phyloP scores from a whole-genome alignment of 2,113 vertebrate genomes.

The Nyctereutes procyonoides region DNA sequence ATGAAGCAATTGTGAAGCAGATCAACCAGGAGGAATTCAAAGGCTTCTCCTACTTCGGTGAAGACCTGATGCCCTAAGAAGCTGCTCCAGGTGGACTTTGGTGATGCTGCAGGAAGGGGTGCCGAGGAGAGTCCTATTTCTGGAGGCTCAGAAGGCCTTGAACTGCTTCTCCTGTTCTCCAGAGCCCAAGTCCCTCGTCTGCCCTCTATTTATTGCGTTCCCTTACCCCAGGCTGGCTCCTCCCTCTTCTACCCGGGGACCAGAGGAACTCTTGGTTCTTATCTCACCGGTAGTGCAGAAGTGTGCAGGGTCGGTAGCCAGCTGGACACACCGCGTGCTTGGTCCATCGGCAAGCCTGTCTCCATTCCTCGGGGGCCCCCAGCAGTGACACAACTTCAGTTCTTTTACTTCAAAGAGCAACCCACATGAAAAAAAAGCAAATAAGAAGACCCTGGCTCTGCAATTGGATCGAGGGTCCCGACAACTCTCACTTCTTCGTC shows the following conservation, averaged over 20 bases:
- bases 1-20: slow-evolving; percentile 98
- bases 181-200: slow-evolving; percentile 82
- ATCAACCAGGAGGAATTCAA: slow-evolving; percentile 99
- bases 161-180: slow-evolving; percentile 83
- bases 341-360: slow-evolving; percentile 72
- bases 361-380: slow-evolving; percentile 72
- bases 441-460: slow-evolving; percentile 20
- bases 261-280: slow-evolving; percentile 86
- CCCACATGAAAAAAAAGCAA: neutral
- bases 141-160: slow-evolving; percentile 85
- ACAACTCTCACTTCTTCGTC: neutral
- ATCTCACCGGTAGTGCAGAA: slow-evolving; percentile 83
- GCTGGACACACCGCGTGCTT: slow-evolving; percentile 80
- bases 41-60: slow-evolving; percentile 98
- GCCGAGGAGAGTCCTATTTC: slow-evolving; percentile 79
- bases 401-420: slow-evolving; percentile 61
- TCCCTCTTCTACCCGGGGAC: slow-evolving; percentile 77
- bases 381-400: slow-evolving; percentile 59
- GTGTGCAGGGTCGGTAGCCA: slow-evolving; percentile 79
- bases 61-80: slow-evolving; percentile 93
- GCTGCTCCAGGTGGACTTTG: neutral
- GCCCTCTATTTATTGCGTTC: slow-evolving; percentile 89
- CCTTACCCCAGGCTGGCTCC: slow-evolving; percentile 48
- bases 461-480: neutral
- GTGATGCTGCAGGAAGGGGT: slow-evolving; percentile 83